Conservation (phyloP, 2,797 vertebrate species). For the Myotis planiceps region DNA sequence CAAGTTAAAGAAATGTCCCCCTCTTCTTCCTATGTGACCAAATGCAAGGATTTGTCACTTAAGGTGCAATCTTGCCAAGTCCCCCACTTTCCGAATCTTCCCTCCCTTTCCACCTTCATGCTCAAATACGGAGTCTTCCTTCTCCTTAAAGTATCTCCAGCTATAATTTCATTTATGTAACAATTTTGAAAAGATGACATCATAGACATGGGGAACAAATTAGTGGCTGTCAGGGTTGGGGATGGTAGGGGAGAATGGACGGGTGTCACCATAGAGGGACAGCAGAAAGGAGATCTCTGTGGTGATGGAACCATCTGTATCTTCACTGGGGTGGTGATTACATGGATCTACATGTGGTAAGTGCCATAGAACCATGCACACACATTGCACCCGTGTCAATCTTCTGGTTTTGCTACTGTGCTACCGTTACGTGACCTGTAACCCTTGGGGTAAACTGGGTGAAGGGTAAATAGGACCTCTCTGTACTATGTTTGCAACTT, state of each 20-base stretch:
- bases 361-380: not conserved
- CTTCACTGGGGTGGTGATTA: not conserved
- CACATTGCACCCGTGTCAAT: no score
- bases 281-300: not conserved
- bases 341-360: not conserved
- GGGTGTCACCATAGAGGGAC: accelerated
- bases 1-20: not conserved
- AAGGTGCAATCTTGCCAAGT: not conserved
- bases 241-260: no score
- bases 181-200: not conserved
- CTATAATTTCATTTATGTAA: not conserved
- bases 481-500: not conserved
- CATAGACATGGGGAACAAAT: not conserved
- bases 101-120: not conserved
- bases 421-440: not conserved
- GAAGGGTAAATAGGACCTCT: not conserved
- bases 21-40: not conserved
- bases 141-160: not conserved
- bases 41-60: not conserved
- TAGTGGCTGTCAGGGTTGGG: not conserved
- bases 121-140: not conserved
- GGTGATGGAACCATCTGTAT: not conserved
- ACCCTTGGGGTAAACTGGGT: not conserved
- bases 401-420: not conserved
- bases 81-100: not conserved